Evolutionary conservation across 92 coral and sea anemone species (phyloP).

Genomic region (Zoanthus sociatus): DNA sequence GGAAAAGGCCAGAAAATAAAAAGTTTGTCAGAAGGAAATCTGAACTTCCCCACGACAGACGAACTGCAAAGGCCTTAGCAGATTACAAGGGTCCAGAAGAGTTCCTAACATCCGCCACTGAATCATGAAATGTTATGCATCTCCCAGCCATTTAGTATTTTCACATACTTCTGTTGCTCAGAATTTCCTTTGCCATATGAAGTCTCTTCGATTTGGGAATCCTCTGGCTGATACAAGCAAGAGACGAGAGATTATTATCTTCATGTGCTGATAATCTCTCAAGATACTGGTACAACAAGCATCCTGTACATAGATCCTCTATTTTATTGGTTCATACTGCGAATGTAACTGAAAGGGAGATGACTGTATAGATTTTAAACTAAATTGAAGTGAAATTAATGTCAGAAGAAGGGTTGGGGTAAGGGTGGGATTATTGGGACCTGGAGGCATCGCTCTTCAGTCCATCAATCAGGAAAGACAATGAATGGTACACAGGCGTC

Average conservation of each 20-base stretch:
- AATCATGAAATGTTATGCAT: constrained; percentile 9
- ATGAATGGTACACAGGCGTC: not conserved
- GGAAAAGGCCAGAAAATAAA: constrained; percentile 78
- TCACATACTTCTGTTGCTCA: not conserved
- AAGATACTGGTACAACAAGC: constrained; percentile 7
- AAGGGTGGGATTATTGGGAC: not conserved
- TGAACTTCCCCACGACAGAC: constrained; percentile 90
- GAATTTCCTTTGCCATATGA: not conserved
- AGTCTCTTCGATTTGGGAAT: not conserved
- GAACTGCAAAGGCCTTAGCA: constrained; percentile 83
- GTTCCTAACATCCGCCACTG: constrained; percentile 68
- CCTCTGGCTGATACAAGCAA: not conserved
- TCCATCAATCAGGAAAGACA: not conserved
- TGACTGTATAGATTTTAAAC: not conserved
- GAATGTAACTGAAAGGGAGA: not conserved
- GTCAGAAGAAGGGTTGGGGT: not conserved
- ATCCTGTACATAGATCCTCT: not conserved
- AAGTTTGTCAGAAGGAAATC: constrained; percentile 95
- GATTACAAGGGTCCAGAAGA: constrained; percentile 79
- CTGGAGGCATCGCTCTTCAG: not conserved
- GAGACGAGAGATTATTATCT: not conserved
- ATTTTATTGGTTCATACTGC: not conserved
- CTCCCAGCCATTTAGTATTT: not conserved
- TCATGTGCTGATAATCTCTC: not conserved
- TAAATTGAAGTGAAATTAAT: not conserved